Evolutionary conservation across 2,888 invertebrate species (phyloP), one percentile per base, ranked within the genome.

Genomic region (Amblyjoppa proteus): DNA sequence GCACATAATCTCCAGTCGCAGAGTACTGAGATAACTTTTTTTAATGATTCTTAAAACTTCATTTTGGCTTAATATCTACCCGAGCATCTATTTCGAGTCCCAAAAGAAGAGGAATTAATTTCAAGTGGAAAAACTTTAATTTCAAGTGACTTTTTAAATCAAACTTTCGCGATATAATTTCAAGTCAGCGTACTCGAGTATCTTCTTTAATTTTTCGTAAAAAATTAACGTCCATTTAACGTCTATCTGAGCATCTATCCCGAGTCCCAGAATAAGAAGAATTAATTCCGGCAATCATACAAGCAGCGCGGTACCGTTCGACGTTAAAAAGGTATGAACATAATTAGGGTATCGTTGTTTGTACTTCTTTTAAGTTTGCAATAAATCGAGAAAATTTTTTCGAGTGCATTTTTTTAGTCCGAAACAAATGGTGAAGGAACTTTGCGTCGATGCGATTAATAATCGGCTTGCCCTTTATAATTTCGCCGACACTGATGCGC

Each of bases 171-270:
- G 0, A 13, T 13, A 45, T 13, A 45, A 45, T 45, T 13, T 9
- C 11, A 11, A 13, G 11, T 45, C 45, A 45, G 11, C 2, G 9
- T 45, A 13, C 45, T 13, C 2, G 45, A 13, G 13, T 45, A 45
- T 13, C 13, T 45, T 45, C 3, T 45, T 11, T 13, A 45, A 45
- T 45, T 51, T 51, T 51, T 7, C 4, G 6, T 51, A 6, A n/a
- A 51, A 51, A n/a, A 53, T 53, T 20, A 3, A 45, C 1, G 20
- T 58, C 38, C 20, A 58, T 31, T 38, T 16, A 85, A 83, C 70
- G 70, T 74, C 45, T 51, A 80, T 53, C 34, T 25, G 81, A 75
- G 90, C 90, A 91, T 89, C 89, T 91, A 88, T 88, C 13, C 3
- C 13, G 45, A 45, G 45, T 45, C 45, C 45, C 45, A 13, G 13